phyloP scores from a whole-genome alignment of 2,113 vertebrate species.

The Thryonomys swinderianus region DNA sequence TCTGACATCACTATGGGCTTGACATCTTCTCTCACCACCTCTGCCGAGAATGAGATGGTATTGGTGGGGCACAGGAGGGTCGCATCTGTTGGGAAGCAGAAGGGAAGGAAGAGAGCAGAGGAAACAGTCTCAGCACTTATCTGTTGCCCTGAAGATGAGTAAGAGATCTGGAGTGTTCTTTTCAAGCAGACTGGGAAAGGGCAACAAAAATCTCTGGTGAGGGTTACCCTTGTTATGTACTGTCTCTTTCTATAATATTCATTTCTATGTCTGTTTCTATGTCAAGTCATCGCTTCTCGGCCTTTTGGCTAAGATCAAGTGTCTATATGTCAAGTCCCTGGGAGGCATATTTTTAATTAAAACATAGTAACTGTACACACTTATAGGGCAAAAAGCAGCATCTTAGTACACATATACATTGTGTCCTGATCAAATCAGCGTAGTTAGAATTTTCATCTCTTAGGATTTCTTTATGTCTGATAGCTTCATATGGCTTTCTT shows the following conservation, averaged over 20 bases:
- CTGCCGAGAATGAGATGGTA: background rate
- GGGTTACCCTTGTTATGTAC: fast-evolving
- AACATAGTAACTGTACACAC: background rate
- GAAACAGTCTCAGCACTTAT: background rate
- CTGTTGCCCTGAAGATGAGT: background rate
- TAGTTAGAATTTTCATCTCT: background rate
- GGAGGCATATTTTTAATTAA: background rate
- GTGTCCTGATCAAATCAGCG: background rate
- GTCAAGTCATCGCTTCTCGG: no score
- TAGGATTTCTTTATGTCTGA: background rate
- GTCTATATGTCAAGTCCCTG: background rate
- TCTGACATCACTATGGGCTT: background rate
- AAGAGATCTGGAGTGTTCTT: background rate
- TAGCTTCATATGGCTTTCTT: background rate
- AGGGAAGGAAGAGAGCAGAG: background rate
- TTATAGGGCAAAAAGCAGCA: background rate
- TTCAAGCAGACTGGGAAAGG: background rate
- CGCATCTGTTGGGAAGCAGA: background rate
- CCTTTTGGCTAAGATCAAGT: no score
- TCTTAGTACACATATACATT: background rate
- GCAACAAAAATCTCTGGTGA: background rate
- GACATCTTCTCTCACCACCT: background rate
- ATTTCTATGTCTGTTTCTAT: background rate
- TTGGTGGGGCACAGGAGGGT: background rate
- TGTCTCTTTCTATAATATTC: background rate